phyloP scores from a whole-genome alignment of 2,113 vertebrate species.

The Laterallus jamaicensis region DNA sequence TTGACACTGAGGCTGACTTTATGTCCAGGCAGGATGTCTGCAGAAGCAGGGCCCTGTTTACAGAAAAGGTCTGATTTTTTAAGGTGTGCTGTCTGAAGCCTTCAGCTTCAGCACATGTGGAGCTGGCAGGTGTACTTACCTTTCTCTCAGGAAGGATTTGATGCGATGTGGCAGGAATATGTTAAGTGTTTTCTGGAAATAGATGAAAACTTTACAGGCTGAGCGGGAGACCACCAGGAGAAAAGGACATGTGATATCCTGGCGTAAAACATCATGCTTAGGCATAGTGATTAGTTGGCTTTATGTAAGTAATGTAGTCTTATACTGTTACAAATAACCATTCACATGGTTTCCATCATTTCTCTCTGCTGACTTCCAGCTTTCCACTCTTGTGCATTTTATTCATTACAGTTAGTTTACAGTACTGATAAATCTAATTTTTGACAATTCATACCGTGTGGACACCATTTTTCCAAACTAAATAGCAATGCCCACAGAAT shows the following conservation, averaged over 20 bases:
- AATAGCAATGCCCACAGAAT: not conserved
- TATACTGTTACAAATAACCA: not conserved
- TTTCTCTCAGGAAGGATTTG: not conserved
- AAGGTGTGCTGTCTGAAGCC: not conserved
- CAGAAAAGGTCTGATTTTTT: not conserved
- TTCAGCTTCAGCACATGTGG: not conserved
- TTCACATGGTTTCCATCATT: not conserved
- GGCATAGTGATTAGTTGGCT: not conserved
- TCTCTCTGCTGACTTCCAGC: not conserved
- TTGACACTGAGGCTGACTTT: rapidly evolving
- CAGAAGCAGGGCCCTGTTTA: not conserved
- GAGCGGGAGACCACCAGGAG: not conserved
- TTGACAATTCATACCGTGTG: not conserved
- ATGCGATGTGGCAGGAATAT: not conserved
- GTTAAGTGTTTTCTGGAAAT: not conserved
- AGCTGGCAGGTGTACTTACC: not conserved
- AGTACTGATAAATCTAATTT: not conserved
- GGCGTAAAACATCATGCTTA: not conserved
- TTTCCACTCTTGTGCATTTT: not conserved
- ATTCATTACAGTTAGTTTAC: not conserved
- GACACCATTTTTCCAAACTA: not conserved
- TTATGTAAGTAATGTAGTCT: not conserved
- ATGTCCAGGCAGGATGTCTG: rapidly evolving
- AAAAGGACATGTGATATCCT: not conserved
- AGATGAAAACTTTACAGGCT: not conserved